phyloP scores from a whole-genome alignment of 1,140 invertebrate genomes.

The Reticulitermes speratus region DNA sequence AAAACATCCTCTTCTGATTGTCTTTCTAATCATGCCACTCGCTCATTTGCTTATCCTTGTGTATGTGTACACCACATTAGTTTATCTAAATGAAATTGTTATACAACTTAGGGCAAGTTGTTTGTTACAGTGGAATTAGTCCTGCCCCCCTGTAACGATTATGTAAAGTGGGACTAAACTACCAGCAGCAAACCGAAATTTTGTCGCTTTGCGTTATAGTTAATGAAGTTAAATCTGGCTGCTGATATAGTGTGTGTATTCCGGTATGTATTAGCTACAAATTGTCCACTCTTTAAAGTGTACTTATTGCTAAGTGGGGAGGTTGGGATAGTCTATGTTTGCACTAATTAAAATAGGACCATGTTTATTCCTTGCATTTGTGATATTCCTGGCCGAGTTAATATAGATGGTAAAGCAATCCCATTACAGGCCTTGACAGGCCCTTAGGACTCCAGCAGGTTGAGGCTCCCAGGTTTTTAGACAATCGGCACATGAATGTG shows the following conservation, averaged over 20 bases:
- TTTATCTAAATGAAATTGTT: conserved; percentile 18
- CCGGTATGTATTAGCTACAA: background rate
- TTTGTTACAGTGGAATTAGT: background rate
- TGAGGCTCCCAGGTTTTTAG: no score
- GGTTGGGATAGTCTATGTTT: no score
- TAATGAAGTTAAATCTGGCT: background rate
- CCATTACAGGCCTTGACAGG: no score
- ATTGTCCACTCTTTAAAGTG: background rate
- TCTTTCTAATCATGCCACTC: background rate
- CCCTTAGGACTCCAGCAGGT: no score
- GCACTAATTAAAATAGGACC: no score
- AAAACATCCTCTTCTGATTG: conserved; percentile 4
- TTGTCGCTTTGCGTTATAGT: background rate
- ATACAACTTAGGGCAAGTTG: background rate
- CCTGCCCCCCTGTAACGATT: background rate
- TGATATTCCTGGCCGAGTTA: no score
- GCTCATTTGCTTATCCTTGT: background rate
- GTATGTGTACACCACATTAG: background rate
- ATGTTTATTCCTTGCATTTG: no score
- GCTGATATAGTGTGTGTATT: background rate
- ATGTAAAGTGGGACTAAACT: background rate
- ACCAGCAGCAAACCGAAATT: background rate
- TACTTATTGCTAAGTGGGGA: no score
- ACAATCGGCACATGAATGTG: no score
- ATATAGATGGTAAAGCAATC: no score